Evolutionary conservation across 2,113 vertebrate species (phyloP), one percentile per base, ranked within the genome.

Genomic region (Empidonax alnorum): DNA sequence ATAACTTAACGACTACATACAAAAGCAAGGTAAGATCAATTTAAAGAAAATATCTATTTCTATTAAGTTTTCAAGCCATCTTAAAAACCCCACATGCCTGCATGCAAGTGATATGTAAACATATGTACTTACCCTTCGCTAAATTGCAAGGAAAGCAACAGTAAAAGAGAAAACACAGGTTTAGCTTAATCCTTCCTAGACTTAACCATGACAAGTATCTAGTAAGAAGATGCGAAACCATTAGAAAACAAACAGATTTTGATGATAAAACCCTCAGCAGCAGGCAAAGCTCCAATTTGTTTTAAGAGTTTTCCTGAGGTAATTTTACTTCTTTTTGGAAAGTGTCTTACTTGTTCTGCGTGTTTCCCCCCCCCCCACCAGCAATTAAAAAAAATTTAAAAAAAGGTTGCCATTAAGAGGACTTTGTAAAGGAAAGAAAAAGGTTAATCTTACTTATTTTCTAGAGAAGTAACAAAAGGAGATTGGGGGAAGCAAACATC

Each of bases 91-190:
- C 30, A 62, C 12, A 49, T 14, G 27, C 16, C 35, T 93, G 80
- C 96, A 97, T 97, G 96, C 93, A 89, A 84, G 47, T 50, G 79
- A 86, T 25, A 95, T 7, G 7, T 49, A 81, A 95, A 68, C 2
- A 6, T 47, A 49, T 8, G 66, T 94, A 98, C 98, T 98, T 95
- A 98, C 98, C 98, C 98, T 93, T 98, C 98, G 20, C 98, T 98
- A 98, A 95, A 95, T 96, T 95, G 93, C 91, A 95, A 95, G 91
- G 96, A 94, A 97, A 96, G 97, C 98, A 98, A 96, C 35, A 96
- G 75, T 95, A 88, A 97, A 97, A 97, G 87, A 97, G 61, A 96
- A 94, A 87, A 84, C 63, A 96, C 39, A 97, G 84, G 82, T 97
- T 96, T 84, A 96, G 76, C 16, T 92, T 91, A 90, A 77, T 84